Percentiles rank a stretch among this genome's conserved stretches.
Conservation (phyloP, 2,888 invertebrate species). For the Pollenia griseotomentosa region DNA sequence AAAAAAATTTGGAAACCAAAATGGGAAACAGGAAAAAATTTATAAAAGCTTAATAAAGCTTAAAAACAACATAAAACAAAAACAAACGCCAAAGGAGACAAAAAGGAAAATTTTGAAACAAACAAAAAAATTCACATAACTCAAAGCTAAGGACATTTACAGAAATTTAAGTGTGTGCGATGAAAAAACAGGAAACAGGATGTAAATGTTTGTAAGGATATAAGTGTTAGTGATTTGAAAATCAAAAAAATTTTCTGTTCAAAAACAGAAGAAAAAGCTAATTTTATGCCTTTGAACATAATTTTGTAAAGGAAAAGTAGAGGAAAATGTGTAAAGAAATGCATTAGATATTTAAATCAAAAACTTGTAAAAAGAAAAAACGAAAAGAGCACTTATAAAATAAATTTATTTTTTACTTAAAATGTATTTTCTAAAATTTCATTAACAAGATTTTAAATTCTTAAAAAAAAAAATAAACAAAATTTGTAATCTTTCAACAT, state of each 20-base stretch:
- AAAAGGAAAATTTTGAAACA: background rate
- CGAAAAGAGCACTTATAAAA: too few relatives aligned
- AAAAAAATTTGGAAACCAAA: slow-evolving; percentile 3
- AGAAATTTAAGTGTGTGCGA: too few relatives aligned
- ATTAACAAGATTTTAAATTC: too few relatives aligned
- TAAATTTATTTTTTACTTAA: too few relatives aligned
- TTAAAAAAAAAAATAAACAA: background rate
- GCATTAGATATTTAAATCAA: background rate
- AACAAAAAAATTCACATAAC: background rate
- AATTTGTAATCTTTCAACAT: background rate
- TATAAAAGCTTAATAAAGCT: slow-evolving; percentile 18
- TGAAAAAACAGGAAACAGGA: background rate
- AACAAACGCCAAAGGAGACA: slow-evolving; percentile 1
- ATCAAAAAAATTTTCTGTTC: background rate
- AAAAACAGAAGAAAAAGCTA: background rate
- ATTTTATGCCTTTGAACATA: slow-evolving; percentile 41
- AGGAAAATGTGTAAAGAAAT: background rate
- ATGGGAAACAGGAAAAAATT: background rate
- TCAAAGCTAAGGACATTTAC: background rate
- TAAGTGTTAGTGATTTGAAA: background rate
- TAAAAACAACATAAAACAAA: background rate
- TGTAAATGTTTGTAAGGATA: background rate
- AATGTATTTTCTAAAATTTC: too few relatives aligned
- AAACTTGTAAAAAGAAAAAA: background rate
- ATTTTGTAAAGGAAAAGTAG: slow-evolving; percentile 21